A percentile compares a stretch with the other conserved stretches of the same genome.
phyloP scores from a whole-genome alignment of 2,888 invertebrate genomes.

The Nezara viridula region DNA sequence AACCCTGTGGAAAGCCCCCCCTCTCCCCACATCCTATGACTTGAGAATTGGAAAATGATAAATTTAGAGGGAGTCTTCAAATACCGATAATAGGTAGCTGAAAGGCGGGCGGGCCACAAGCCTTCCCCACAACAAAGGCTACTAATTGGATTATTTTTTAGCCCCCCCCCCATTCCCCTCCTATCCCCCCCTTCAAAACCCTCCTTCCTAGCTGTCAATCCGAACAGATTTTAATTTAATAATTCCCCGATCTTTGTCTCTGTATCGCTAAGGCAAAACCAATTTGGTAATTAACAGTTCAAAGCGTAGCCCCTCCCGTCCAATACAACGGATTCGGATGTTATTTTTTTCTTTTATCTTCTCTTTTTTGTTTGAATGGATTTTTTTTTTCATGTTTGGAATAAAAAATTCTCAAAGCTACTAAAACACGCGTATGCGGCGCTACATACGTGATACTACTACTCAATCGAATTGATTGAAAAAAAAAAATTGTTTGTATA shows the following conservation, averaged over 20 bases:
- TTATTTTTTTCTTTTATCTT: slow-evolving; percentile 25
- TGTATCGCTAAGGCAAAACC: slow-evolving; percentile 59
- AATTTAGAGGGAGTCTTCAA: slow-evolving; percentile 63
- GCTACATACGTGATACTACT: not conserved
- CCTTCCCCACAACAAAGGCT: slow-evolving; percentile 55
- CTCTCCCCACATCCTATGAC: not conserved
- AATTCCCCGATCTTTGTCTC: slow-evolving; percentile 59
- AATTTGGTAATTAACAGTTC: slow-evolving; percentile 57
- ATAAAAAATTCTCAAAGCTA: not conserved
- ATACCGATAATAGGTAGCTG: slow-evolving; percentile 63
- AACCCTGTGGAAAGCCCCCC: not conserved
- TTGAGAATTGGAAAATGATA: slow-evolving; percentile 62
- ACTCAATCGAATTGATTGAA: not conserved
- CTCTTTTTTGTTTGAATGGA: slow-evolving; percentile 21
- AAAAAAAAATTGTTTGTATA: not conserved
- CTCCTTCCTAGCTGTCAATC: slow-evolving; percentile 59
- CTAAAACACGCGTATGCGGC: not conserved
- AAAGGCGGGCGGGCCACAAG: slow-evolving; percentile 44
- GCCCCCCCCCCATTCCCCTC: not conserved
- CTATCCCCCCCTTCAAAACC: not conserved
- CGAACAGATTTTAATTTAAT: slow-evolving; percentile 59
- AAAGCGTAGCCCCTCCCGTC: slow-evolving; percentile 54
- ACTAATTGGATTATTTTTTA: slow-evolving; percentile 52
- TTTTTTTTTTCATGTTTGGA: slow-evolving; percentile 1
- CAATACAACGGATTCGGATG: slow-evolving; percentile 49